A percentile compares a stretch with the other conserved stretches of the same genome.
Conservation (phyloP, 2,888 invertebrate genomes). For the Eupithecia centaureata region DNA sequence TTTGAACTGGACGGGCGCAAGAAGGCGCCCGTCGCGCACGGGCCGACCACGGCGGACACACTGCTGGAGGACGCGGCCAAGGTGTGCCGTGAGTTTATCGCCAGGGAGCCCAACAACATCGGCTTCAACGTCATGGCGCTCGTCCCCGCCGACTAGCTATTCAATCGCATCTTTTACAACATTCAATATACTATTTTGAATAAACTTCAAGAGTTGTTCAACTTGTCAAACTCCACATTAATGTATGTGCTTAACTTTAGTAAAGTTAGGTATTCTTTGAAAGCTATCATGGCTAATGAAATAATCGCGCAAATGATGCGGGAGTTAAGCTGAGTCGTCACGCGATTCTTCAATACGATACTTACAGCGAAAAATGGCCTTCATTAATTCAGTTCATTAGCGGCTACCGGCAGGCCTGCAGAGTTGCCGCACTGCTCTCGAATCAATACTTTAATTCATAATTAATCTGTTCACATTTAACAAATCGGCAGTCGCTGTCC, state of each 20-base stretch:
- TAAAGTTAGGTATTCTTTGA: constrained; percentile 39
- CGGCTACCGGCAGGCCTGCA: constrained; percentile 57
- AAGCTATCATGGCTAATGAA: constrained; percentile 53
- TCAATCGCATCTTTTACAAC: constrained; percentile 14
- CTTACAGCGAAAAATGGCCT: constrained; percentile 65
- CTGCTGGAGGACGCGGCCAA: constrained; percentile 92
- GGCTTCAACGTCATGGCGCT: constrained; percentile 95
- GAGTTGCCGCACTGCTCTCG: constrained; percentile 54
- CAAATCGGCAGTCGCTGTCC: constrained; percentile 68
- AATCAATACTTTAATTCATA: constrained; percentile 71
- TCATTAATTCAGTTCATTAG: constrained; percentile 73
- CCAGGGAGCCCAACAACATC: constrained; percentile 92
- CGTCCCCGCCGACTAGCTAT: constrained; percentile 71
- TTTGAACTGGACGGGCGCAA: constrained; percentile 90
- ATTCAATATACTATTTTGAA: constrained; percentile 24
- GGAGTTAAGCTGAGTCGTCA: constrained; percentile 54
- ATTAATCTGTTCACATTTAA: constrained; percentile 72
- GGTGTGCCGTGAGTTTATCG: constrained; percentile 93
- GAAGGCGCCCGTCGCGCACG: constrained; percentile 91
- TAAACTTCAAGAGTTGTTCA: constrained; percentile 27
- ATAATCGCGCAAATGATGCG: constrained; percentile 56
- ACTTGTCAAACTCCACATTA: constrained; percentile 40
- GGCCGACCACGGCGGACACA: constrained; percentile 87
- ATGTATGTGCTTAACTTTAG: constrained; percentile 33
- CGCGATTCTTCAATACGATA: constrained; percentile 65